Base-by-base conservation (phyloP, 2,113 vertebrate species). In the Lamprotornis superbus region DNA sequence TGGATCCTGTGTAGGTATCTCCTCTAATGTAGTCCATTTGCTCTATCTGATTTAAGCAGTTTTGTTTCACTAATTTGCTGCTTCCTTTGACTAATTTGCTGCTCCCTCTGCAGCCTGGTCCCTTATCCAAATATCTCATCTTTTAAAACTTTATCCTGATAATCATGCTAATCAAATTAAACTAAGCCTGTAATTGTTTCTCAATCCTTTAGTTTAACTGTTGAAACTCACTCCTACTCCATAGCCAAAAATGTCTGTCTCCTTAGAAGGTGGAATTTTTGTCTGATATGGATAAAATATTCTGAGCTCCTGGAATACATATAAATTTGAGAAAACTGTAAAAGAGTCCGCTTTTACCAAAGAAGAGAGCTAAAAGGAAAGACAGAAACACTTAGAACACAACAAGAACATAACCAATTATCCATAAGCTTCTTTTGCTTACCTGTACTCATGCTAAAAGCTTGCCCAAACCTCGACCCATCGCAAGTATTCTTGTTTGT, bases 401-500 rank as follows among this genome's bases (percentile, higher is more conserved):
- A 57, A 2, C 22, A 73, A 40, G 30, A 90, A 50, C 18, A 15
- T n/a, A 64, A 46, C 7, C 12, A 52, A 15, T 77, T 87, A 55
- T n/a, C 35, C 13, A 12, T 68, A 60, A 69, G 20, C 10, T 82
- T 78, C 13, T 47, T 93, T 83, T 70, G 4, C 17, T 31, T 67
- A 15, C 31, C 7, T 75, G 16, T 55, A 9, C 5, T 52, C 6
- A 3, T 47, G 49, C 37, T 39, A 42, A 82, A 65, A 61, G 15
- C 46, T n/a, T 69, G 60, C 10, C 19, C 46, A 60, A 75, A 82
- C 11, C 21, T 91, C 2, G 0, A 49, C 9, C 19, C 33, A 55
- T 80, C 9, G 3, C 12, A 73, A 55, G 25, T 42, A 71, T 50
- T 73, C 24, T 8, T 33, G 15, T 67, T 76, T 0, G 0, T 65